Conservation (phyloP, 92 coral and sea anemone genomes). For the Epizoanthus scotinus region DNA sequence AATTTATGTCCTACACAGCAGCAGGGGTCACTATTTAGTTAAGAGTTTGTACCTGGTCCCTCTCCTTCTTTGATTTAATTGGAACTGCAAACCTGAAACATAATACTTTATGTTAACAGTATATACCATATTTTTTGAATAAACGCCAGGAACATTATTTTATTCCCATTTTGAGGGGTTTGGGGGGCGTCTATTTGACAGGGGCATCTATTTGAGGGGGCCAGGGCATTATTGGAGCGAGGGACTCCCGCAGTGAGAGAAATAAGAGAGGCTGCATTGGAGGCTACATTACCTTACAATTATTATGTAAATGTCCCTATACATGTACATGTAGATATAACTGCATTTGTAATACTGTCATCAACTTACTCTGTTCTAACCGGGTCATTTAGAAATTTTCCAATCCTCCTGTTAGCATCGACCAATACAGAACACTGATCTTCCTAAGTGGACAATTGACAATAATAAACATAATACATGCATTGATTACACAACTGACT, state of each 20-base stretch:
- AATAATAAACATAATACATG: conserved; percentile 10
- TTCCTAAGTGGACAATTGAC: conserved; percentile 4
- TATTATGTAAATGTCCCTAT: no score
- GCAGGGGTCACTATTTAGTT: neutral
- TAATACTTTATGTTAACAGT: neutral
- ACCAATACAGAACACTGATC: conserved; percentile 56
- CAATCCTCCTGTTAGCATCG: conserved; percentile 79
- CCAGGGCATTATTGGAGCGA: no score
- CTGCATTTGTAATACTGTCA: no score
- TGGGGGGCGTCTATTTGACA: no score
- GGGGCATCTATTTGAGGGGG: no score
- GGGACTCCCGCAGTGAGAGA: no score
- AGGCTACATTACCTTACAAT: no score
- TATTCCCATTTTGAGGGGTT: no score
- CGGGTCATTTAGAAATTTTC: conserved; percentile 83
- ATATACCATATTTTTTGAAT: neutral
- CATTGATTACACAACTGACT: neutral
- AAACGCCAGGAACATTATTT: no score
- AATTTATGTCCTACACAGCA: no score
- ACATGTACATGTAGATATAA: no score
- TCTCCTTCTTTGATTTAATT: conserved; percentile 24
- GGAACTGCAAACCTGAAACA: conserved; percentile 27
- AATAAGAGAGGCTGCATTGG: no score
- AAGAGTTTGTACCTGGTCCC: conserved; percentile 27
- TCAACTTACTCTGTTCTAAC: conserved; percentile 86